A percentile compares a stretch with the other conserved stretches of the same genome.
These are phyloP conservation scores for Pseudochaenichthys georgianus DNA, from an alignment of 2,797 vertebrate species.

Conservation along the genomic window DNA sequence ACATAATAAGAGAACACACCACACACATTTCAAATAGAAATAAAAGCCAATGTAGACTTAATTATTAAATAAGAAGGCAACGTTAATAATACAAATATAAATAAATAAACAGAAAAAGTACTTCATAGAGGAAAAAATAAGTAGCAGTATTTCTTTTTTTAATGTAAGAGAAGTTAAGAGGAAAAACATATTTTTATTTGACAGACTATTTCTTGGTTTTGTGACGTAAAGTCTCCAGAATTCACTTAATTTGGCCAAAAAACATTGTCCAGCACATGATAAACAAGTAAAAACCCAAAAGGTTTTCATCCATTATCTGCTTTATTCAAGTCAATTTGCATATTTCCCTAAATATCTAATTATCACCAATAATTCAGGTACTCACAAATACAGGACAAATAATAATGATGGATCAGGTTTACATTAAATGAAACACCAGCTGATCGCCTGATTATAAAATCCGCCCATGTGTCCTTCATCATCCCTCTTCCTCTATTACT, in stretches of 20 bases:
- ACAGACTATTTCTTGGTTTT: not conserved
- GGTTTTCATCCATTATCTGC: not conserved
- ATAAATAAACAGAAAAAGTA: not conserved
- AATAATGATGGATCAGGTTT: not conserved
- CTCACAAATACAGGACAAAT: not conserved
- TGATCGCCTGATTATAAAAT: constrained; percentile 19
- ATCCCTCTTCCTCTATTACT: constrained; percentile 25
- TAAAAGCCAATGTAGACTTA: no score
- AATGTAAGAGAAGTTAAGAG: no score
- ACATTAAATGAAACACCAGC: constrained; percentile 10
- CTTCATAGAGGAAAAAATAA: no score
- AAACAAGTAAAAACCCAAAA: not conserved
- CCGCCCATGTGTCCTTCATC: constrained; percentile 11
- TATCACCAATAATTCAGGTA: not conserved
- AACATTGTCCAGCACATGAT: not conserved
- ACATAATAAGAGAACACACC: no score
- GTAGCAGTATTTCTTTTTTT: no score
- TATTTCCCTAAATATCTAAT: not conserved
- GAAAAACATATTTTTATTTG: not conserved
- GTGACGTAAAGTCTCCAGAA: not conserved
- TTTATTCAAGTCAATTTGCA: not conserved
- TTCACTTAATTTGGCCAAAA: not conserved
- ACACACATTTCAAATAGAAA: no score
- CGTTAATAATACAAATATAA: not conserved
- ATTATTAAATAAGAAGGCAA: no score